These are phyloP conservation scores for Mobula hypostoma DNA, from an alignment of 2,113 vertebrate species.

Conservation along the genomic window DNA sequence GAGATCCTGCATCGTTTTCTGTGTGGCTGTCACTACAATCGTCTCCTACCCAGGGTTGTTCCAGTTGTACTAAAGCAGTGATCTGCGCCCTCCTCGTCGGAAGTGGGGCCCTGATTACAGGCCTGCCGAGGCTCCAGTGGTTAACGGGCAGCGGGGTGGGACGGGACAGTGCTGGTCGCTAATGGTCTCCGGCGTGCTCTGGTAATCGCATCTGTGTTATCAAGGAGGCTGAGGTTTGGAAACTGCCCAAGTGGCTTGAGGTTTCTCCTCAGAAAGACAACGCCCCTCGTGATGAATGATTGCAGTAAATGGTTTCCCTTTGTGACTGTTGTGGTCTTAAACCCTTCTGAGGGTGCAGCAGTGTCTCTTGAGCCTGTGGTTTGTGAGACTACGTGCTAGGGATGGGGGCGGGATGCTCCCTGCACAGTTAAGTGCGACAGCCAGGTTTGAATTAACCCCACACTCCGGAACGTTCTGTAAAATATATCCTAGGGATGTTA, in stretches of 20 bases:
- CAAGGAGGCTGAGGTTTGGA: neutral
- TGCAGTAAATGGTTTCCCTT: constrained; percentile 15
- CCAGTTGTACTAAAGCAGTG: too few species aligned
- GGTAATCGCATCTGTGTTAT: neutral
- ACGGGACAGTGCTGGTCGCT: neutral
- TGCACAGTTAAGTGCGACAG: neutral
- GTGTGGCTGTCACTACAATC: too few species aligned
- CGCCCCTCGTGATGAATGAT: neutral
- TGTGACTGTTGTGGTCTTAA: neutral
- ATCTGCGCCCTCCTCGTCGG: neutral
- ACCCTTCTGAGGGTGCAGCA: neutral
- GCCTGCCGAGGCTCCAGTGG: neutral
- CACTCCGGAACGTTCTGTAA: neutral
- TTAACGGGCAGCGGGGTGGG: neutral
- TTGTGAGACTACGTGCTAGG: neutral
- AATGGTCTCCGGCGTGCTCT: too few species aligned
- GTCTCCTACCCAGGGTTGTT: neutral
- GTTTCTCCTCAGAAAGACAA: neutral
- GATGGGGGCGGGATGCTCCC: neutral
- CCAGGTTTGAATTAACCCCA: neutral
- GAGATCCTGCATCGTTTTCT: too few species aligned
- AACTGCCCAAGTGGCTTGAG: neutral
- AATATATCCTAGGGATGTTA: neutral
- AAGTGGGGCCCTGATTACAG: neutral
- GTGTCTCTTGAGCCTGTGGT: neutral